Evolutionary conservation across 2,888 invertebrate genomes (phyloP).

Genomic region (Galerucella calmariensis): DNA sequence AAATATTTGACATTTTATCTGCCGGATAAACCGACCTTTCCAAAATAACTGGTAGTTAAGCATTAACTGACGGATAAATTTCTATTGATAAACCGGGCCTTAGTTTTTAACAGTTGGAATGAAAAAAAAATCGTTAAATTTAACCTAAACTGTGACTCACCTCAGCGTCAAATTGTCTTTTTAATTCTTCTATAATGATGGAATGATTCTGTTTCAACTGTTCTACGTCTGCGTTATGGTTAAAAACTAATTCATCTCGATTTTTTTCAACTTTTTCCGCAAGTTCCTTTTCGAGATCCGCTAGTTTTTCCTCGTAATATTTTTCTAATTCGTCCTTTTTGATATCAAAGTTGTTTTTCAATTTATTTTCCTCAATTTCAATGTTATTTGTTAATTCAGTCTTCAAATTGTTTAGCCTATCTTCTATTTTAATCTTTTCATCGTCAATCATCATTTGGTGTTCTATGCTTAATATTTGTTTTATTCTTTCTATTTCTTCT

Average conservation of each 20-base stretch:
- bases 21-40: too few species aligned
- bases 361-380: slow-evolving; percentile 58
- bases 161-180: slow-evolving; percentile 74
- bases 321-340: slow-evolving; percentile 65
- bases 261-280: slow-evolving; percentile 64
- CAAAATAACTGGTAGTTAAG: too few species aligned
- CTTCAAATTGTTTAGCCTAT: slow-evolving; percentile 66
- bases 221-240: slow-evolving; percentile 69
- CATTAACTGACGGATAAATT: too few species aligned
- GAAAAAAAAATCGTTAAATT: too few species aligned
- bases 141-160: slow-evolving; percentile 58
- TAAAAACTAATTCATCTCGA: slow-evolving; percentile 67
- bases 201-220: slow-evolving; percentile 70
- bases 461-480: slow-evolving; percentile 67
- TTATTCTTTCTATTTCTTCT: slow-evolving; percentile 65
- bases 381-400: slow-evolving; percentile 59
- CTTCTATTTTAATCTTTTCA: slow-evolving; percentile 62
- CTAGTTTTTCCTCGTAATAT: slow-evolving; percentile 67
- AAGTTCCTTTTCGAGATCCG: slow-evolving; percentile 68
- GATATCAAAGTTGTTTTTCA: slow-evolving; percentile 56
- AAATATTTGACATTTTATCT: too few species aligned
- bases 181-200: slow-evolving; percentile 70
- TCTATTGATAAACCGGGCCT: too few species aligned
- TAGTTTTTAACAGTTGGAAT: too few species aligned
- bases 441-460: slow-evolving; percentile 58